Conservation (phyloP, 2,888 invertebrate genomes). For the Criorhina ranunculi region DNA sequence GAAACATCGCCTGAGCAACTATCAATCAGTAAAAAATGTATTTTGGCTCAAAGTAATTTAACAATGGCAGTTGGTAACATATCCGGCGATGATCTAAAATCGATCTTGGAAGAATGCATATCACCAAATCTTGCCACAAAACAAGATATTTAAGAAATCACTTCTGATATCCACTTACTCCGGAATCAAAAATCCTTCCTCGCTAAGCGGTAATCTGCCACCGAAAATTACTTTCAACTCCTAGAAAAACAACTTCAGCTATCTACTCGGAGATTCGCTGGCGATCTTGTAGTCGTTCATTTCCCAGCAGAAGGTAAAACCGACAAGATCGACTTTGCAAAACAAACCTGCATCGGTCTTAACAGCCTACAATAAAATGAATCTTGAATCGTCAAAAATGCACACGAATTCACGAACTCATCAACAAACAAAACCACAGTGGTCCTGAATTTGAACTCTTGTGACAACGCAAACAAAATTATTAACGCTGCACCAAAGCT, state of each 20-base stretch:
- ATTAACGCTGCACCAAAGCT: background rate
- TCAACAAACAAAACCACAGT: background rate
- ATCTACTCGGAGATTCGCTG: background rate
- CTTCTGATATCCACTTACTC: background rate
- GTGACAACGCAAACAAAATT: background rate
- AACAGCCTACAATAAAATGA: slow-evolving; percentile 11
- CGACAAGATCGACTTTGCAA: slow-evolving; percentile 18
- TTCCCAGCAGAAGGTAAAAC: slow-evolving; percentile 21
- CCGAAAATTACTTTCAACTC: too few relatives aligned
- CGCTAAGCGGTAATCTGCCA: background rate
- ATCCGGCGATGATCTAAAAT: background rate
- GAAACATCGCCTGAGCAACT: background rate
- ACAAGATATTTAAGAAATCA: background rate
- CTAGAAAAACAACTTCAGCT: background rate
- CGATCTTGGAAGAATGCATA: background rate
- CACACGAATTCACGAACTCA: background rate
- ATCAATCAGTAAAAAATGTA: too few relatives aligned
- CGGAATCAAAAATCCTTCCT: slow-evolving; percentile 1
- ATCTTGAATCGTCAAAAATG: background rate
- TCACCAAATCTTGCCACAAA: slow-evolving; percentile 8
- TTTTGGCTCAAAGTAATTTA: too few relatives aligned
- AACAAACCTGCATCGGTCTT: slow-evolving; percentile 22
- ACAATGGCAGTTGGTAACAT: slow-evolving; percentile 17
- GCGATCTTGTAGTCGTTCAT: slow-evolving; percentile 15
- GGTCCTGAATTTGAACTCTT: background rate